These are phyloP conservation scores for Verasper variegatus DNA, from an alignment of 2,113 vertebrate species.

Conservation along the genomic window DNA sequence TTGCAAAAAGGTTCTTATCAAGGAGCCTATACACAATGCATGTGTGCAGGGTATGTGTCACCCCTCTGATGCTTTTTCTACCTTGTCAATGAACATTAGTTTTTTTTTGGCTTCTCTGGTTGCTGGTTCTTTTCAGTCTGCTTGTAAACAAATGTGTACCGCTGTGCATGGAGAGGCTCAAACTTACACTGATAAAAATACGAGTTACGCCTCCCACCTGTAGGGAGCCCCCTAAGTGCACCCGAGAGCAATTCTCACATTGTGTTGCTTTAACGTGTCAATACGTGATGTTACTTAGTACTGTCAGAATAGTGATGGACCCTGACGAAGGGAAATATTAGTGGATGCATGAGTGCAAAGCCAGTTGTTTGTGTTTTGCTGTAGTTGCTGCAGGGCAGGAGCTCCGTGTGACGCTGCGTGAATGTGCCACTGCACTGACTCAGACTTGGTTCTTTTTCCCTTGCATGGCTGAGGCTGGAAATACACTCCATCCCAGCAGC, in stretches of 20 bases:
- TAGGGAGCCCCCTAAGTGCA: neutral
- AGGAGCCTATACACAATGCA: no score
- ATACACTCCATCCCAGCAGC: conserved; percentile 32
- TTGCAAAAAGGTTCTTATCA: no score
- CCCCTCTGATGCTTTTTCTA: no score
- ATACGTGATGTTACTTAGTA: neutral
- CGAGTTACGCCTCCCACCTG: neutral
- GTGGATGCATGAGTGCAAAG: conserved; percentile 18
- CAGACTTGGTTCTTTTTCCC: conserved; percentile 32
- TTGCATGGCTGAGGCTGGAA: conserved; percentile 70
- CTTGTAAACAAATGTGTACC: no score
- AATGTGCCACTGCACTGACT: conserved; percentile 37
- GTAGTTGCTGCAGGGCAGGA: conserved; percentile 36
- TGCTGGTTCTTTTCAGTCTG: no score
- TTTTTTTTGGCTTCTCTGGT: no score
- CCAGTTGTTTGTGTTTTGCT: conserved; percentile 15
- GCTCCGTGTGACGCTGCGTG: conserved; percentile 47
- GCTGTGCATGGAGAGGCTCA: no score
- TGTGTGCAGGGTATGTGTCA: no score
- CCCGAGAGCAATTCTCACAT: neutral
- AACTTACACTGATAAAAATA: no score
- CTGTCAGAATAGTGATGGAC: neutral
- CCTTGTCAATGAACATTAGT: no score
- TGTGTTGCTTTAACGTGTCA: neutral
- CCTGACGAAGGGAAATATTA: neutral